A percentile compares a stretch with the other conserved stretches of the same genome.
phyloP scores from a whole-genome alignment of 2,113 vertebrate genomes.

The Pungitius pungitius region DNA sequence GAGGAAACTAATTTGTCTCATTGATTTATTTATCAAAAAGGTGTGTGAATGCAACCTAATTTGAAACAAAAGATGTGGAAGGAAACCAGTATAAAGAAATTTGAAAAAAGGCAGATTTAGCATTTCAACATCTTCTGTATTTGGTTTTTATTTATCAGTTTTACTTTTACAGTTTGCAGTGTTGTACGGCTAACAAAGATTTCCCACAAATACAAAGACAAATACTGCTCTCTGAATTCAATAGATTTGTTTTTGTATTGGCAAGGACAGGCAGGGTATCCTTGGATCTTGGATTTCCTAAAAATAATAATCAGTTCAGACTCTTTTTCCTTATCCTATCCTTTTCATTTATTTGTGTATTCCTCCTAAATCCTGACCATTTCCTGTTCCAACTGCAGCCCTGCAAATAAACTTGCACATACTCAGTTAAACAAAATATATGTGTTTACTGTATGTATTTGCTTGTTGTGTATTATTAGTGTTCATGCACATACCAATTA shows the following conservation, averaged over 20 bases:
- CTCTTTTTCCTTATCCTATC: neutral
- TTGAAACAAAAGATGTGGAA: constrained; percentile 8
- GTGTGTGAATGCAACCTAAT: neutral
- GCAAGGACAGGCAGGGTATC: constrained; percentile 1
- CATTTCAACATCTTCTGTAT: neutral
- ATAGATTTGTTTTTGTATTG: neutral
- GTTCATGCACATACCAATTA: neutral
- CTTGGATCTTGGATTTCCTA: constrained; percentile 4
- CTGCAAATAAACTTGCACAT: neutral
- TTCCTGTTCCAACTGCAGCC: neutral
- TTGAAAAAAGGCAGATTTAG: neutral
- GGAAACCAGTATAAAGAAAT: neutral
- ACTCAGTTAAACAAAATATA: neutral
- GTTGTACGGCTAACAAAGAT: neutral
- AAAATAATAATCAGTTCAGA: constrained; percentile 6
- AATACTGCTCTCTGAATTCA: neutral
- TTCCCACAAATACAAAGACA: neutral
- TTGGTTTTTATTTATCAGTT: neutral
- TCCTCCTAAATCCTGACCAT: neutral
- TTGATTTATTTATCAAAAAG: neutral
- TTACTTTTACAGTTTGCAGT: constrained; percentile 2
- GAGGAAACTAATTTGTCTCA: neutral
- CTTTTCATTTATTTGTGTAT: constrained; percentile 6
- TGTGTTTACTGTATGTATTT: no score
- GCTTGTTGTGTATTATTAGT: no score